phyloP scores from a whole-genome alignment of 2,797 vertebrate species.

The Falco concolor region DNA sequence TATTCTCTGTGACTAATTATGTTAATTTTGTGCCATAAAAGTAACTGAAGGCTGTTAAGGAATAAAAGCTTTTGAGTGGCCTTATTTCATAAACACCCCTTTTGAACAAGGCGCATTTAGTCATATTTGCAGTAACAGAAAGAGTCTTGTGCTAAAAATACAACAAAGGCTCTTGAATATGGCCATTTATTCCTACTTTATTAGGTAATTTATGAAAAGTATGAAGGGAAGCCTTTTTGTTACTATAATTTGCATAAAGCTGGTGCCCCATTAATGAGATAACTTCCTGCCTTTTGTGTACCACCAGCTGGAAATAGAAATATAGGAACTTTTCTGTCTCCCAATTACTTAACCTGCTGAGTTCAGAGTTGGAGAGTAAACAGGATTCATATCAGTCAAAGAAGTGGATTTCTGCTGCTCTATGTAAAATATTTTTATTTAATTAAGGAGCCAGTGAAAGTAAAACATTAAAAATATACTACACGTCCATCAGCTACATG shows the following conservation, averaged over 20 bases:
- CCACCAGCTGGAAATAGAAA: slow-evolving; percentile 85
- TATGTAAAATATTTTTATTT: slow-evolving; percentile 66
- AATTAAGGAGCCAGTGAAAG: slow-evolving; percentile 47
- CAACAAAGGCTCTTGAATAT: slow-evolving; percentile 84
- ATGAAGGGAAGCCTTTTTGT: slow-evolving; percentile 84
- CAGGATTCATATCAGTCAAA: slow-evolving; percentile 75
- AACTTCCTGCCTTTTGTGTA: slow-evolving; percentile 87
- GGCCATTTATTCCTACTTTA: slow-evolving; percentile 84
- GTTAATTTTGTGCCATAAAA: slow-evolving; percentile 90
- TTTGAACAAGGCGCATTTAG: slow-evolving; percentile 81
- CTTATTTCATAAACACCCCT: slow-evolving; percentile 85
- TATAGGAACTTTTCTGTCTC: slow-evolving; percentile 81
- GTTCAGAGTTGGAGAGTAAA: slow-evolving; percentile 82
- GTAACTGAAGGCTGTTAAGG: slow-evolving; percentile 82
- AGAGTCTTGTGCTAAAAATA: slow-evolving; percentile 87
- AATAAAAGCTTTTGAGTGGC: slow-evolving; percentile 84
- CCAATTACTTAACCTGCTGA: slow-evolving; percentile 86
- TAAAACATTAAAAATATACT: slow-evolving; percentile 32
- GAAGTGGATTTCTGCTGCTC: slow-evolving; percentile 72
- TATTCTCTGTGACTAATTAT: slow-evolving; percentile 86
- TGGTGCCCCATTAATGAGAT: slow-evolving; percentile 83
- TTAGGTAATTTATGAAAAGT: slow-evolving; percentile 84
- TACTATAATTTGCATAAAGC: slow-evolving; percentile 86
- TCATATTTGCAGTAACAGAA: slow-evolving; percentile 87
- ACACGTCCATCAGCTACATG: background rate